Base-by-base conservation (phyloP, 2,888 invertebrate genomes). In the Eupithecia exiguata region DNA sequence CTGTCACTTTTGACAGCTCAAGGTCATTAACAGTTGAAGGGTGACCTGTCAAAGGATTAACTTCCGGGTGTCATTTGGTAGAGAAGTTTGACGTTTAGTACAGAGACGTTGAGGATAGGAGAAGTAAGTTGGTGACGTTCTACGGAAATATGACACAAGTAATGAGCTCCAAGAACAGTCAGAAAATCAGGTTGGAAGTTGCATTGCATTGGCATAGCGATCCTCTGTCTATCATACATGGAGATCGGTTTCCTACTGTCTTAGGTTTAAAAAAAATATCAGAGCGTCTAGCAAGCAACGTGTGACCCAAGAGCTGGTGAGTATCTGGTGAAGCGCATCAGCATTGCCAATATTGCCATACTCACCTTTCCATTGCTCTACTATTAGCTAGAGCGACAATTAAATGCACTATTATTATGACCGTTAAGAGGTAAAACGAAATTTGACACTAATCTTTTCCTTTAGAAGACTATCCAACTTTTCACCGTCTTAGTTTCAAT, bases 1-100 rank as follows among this genome's bases (percentile, higher is more conserved):
- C 84, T 81, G 91, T 89, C 89, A 89, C 69, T 74, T 82, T 78
- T 89, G 89, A 90, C 90, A 88, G 84, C 80, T 84, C 89, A 88
- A 91, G 89, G 92, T 82, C 83, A 79, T 76, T 76, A 68, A 74
- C 72, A 70, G 85, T 84, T 85, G 82, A 84, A 84, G 86, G 87
- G 81, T 83, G 80, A 80, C 76, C 76, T 74, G 75, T 78, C 79
- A 72, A 63, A 75, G 69, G 68, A 74, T 78, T 70, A 49, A 79
- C 76, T 83, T 83, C 83, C 81, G 79, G 68, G 71, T 76, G 69
- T 69, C 40, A 36, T 70, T 75, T 69, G n/a, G 35, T 14, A 12
- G 30, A 12, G n/a, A 69, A 69, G n/a, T 70, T 70, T n/a, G n/a
- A 65, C 65, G 65, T 61, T 25, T 62, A 12, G 14, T 21, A 53